phyloP scores from a whole-genome alignment of 2,888 invertebrate genomes.

The Tiphia femorata region DNA sequence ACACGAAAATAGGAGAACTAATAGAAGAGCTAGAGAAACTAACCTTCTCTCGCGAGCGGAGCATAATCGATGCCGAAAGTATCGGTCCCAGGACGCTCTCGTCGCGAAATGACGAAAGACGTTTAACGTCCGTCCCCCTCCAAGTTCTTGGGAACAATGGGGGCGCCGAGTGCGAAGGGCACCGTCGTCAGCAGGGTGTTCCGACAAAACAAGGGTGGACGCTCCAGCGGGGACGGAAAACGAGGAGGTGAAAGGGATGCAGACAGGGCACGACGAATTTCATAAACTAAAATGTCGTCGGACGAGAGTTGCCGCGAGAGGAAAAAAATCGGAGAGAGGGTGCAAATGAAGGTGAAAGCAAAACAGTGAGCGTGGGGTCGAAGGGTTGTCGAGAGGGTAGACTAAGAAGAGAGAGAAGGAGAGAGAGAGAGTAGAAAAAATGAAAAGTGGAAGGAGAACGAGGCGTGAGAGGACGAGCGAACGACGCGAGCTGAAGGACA shows the following conservation, averaged over 20 bases:
- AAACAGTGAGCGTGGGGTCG: neutral
- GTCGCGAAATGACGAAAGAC: conserved; percentile 15
- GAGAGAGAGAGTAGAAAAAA: too few species aligned
- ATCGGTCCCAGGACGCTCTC: neutral
- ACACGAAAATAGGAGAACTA: too few species aligned
- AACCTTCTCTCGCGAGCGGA: too few species aligned
- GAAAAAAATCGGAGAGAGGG: too few species aligned
- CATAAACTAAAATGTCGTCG: conserved; percentile 11
- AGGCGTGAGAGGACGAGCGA: neutral
- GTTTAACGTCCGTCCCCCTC: conserved; percentile 8
- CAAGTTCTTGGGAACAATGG: neutral
- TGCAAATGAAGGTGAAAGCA: neutral
- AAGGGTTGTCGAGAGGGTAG: neutral
- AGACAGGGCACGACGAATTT: conserved; percentile 10
- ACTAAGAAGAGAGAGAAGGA: too few species aligned
- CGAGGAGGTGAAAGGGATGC: neutral
- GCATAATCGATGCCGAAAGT: conserved; percentile 19
- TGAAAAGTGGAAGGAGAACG: neutral
- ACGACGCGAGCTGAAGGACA: too few species aligned
- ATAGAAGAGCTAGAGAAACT: too few species aligned
- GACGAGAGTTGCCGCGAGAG: neutral
- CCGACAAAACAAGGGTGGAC: neutral
- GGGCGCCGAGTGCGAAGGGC: too few species aligned
- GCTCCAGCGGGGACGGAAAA: conserved; percentile 6
- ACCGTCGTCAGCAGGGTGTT: too few species aligned